Conservation (phyloP, 2,113 vertebrate species). For the Nibea coibor region DNA sequence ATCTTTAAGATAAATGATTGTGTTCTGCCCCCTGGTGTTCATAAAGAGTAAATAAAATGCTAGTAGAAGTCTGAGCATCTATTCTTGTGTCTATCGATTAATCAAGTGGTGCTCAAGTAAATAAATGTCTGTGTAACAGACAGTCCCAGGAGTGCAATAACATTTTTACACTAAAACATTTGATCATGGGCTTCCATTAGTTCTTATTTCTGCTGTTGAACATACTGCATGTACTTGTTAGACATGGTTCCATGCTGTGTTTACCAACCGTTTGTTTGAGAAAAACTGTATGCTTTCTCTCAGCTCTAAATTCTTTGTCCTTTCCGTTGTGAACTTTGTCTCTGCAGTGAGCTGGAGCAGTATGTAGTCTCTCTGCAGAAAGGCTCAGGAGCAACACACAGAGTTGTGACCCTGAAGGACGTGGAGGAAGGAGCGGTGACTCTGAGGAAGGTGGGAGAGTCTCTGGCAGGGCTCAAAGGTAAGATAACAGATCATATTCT, state of each 20-base stretch:
- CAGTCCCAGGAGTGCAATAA: background rate
- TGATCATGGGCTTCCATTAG: background rate
- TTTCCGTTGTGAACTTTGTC: background rate
- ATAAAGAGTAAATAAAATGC: background rate
- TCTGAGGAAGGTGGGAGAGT: constrained; percentile 94
- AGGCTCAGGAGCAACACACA: constrained; percentile 76
- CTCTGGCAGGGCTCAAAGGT: constrained; percentile 95
- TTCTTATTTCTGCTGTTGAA: background rate
- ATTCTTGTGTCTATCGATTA: background rate
- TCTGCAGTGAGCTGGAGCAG: constrained; percentile 90
- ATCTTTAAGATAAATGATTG: constrained; percentile 21
- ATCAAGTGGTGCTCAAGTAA: background rate
- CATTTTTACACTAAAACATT: background rate
- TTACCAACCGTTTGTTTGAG: background rate
- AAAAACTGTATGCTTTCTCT: background rate
- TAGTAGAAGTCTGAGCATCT: background rate
- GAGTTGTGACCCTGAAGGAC: constrained; percentile 89
- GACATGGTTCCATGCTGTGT: background rate
- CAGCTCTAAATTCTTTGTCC: background rate
- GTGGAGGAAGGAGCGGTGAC: constrained; percentile 94
- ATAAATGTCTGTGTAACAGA: background rate
- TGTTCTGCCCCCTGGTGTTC: constrained; percentile 72
- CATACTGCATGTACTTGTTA: background rate
- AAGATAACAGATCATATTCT: background rate
- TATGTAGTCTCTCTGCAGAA: constrained; percentile 91